phyloP scores from a whole-genome alignment of 2,888 invertebrate species.

The Spialia ferax region DNA sequence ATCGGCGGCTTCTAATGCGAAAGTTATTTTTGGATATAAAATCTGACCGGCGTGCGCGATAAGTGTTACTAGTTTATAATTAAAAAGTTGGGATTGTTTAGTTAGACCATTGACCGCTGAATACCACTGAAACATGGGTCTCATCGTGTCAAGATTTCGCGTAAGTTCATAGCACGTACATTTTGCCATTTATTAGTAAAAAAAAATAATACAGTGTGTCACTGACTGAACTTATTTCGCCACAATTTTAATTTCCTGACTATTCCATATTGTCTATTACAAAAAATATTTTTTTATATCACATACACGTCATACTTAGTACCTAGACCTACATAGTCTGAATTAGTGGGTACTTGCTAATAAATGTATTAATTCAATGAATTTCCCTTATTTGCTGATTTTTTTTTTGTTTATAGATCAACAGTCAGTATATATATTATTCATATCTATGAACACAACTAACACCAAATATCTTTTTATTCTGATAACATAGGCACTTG shows the following conservation, averaged over 20 bases:
- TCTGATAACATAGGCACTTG: conserved; percentile 3
- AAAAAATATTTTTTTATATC: not conserved
- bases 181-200: not conserved
- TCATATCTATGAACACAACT: too few relatives aligned
- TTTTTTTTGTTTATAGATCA: too few relatives aligned
- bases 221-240: not conserved
- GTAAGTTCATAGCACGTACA: conserved; percentile 77
- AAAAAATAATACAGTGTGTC: not conserved
- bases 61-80: conserved; percentile 50
- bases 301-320: not conserved
- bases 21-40: conserved; percentile 73
- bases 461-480: not conserved
- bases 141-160: conserved; percentile 89
- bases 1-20: conserved; percentile 62
- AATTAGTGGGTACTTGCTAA: not conserved
- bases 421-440: too few relatives aligned
- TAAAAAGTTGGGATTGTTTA: conserved; percentile 41
- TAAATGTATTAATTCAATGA: not conserved
- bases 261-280: not conserved
- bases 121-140: conserved; percentile 83
- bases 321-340: too few relatives aligned
- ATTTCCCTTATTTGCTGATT: not conserved
- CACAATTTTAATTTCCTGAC: not conserved
- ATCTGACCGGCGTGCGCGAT: conserved; percentile 59
- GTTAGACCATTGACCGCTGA: conserved; percentile 20